Evolutionary conservation across 2,113 vertebrate species (phyloP).

Genomic region (Rhabdornis inornatus): DNA sequence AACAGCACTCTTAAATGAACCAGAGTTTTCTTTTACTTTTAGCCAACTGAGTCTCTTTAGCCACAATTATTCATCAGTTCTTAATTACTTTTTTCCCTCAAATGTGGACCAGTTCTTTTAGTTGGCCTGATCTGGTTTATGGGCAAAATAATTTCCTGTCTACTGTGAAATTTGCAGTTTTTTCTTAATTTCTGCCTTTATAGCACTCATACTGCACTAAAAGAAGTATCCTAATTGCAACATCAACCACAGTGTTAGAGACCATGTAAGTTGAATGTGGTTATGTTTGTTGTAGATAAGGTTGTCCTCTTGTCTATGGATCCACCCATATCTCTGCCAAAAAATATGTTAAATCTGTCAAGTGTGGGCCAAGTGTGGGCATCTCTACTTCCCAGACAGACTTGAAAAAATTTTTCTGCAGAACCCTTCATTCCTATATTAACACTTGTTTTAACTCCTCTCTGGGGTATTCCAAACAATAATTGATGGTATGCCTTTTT

Average conservation of each 20-base stretch:
- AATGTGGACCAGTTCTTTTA: background rate
- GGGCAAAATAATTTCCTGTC: background rate
- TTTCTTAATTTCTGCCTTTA: background rate
- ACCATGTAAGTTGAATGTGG: background rate
- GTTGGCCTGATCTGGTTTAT: background rate
- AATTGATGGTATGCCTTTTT: background rate
- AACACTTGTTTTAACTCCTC: background rate
- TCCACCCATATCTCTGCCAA: background rate
- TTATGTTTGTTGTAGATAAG: background rate
- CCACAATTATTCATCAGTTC: background rate
- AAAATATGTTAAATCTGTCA: slow-evolving; percentile 30
- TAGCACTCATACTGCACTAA: background rate
- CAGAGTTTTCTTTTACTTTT: background rate
- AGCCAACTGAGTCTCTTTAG: background rate
- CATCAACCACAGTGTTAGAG: background rate
- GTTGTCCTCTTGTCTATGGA: background rate
- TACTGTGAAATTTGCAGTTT: background rate
- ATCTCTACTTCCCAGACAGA: background rate
- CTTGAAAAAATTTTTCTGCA: background rate
- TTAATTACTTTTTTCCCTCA: background rate
- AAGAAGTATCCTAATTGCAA: background rate
- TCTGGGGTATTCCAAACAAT: background rate
- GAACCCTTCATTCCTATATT: background rate
- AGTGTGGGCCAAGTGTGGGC: background rate
- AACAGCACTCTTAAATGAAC: background rate